Base-by-base conservation (phyloP, 1,140 invertebrate genomes). In the Cydia amplana region DNA sequence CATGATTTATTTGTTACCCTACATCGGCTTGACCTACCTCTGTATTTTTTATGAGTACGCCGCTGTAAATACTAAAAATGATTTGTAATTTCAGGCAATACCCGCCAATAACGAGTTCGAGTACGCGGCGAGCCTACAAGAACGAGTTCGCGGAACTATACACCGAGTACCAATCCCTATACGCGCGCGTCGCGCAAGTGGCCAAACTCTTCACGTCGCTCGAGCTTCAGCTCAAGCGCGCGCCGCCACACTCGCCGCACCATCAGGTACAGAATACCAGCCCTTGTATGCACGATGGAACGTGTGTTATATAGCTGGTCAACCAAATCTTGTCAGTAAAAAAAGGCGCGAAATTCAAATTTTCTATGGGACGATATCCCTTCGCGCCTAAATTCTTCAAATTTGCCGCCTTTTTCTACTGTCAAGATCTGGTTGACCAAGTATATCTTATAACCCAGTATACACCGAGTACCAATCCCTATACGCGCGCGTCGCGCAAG, bases 71-170 rank as follows among this genome's bases (percentile, higher is more conserved):
- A 7, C n/a, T 60, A 23, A 23, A 23, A 12, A 23, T 25, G 2
- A 46, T 4, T 7, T 46, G 6, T 28, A 23, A 51, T 82, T 76
- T 12, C 90, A 98, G 97, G 83, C 94, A 96, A 92, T 99, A 97
- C 89, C 95, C 95, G 77, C 95, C 94, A 79, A 98, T 99, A 84
- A 95, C 90, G 78, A 95, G 93, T 85, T 87, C 93, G 76, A 96
- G 97, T 81, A 97, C 98, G 93, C 95, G 97, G 81, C 94, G 95
- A 77, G 94, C 95, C 81, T 99, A 98, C 93, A 98, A 98, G 93
- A 94, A 95, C 78, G 97, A 98, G 88, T 99, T 98, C 88, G 96
- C 96, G 86, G 94, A 94, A 75, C 95, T 98, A 85, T 98, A 98
- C 91, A 94, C 94, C 72, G 97, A 98, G 91, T 98, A 99, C 92